Conservation (phyloP, 30 jellyfish, hydroid and myxozoan species). For the Hydractinia symbiolongicarpus region DNA sequence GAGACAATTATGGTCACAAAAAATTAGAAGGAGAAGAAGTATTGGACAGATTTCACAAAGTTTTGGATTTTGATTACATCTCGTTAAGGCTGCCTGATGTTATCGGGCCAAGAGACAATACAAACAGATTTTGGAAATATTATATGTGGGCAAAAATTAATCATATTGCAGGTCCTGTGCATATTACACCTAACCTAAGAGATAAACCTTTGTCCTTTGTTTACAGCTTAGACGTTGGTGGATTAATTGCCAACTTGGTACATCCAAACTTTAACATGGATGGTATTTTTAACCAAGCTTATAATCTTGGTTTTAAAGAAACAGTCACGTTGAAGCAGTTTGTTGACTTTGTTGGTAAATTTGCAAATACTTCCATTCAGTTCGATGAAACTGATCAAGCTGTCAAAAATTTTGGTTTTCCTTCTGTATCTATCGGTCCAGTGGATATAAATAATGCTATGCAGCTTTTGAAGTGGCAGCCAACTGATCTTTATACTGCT, state of each 20-base stretch:
- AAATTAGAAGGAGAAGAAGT: slow-evolving; percentile 39
- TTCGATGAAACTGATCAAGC: slow-evolving; percentile 11
- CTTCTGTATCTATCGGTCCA: slow-evolving; percentile 38
- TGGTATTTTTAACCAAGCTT: slow-evolving; percentile 19
- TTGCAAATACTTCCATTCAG: not conserved
- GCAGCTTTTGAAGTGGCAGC: slow-evolving; percentile 31
- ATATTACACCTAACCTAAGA: slow-evolving; percentile 13
- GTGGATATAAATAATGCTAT: slow-evolving; percentile 31
- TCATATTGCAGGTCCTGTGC: slow-evolving; percentile 18
- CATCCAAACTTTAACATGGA: not conserved
- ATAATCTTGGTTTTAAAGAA: slow-evolving; percentile 29
- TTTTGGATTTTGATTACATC: slow-evolving; percentile 11
- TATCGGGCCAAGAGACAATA: slow-evolving; percentile 43
- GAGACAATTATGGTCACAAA: slow-evolving; percentile 28
- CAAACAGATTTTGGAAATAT: slow-evolving; percentile 35
- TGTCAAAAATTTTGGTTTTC: slow-evolving; percentile 20
- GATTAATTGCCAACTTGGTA: slow-evolving; percentile 7
- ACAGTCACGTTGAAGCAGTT: slow-evolving; percentile 20
- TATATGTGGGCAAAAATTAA: slow-evolving; percentile 28
- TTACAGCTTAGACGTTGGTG: slow-evolving; percentile 26
- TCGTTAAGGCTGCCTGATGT: slow-evolving; percentile 38
- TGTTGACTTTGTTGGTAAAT: slow-evolving; percentile 7
- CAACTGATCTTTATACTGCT: slow-evolving; percentile 26
- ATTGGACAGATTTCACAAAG: slow-evolving; percentile 9
- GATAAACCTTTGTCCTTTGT: slow-evolving; percentile 25